A percentile compares a stretch with the other conserved stretches of the same genome.
These are phyloP conservation scores for Phorcus lineatus DNA, from an alignment of 2,888 invertebrate genomes.

Conservation along the genomic window DNA sequence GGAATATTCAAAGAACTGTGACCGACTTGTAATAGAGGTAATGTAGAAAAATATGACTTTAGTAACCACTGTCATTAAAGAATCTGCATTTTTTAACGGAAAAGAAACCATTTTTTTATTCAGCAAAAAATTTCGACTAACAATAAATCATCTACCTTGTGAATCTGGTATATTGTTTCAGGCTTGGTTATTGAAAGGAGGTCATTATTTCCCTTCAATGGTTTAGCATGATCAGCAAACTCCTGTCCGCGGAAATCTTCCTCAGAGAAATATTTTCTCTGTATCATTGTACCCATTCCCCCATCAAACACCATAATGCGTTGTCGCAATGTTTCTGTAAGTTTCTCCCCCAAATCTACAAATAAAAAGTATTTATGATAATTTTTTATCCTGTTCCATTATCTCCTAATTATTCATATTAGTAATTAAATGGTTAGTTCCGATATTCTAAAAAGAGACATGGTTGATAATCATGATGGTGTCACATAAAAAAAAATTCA, in stretches of 20 bases:
- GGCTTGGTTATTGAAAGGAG: conserved; percentile 78
- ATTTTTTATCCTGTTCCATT: neutral
- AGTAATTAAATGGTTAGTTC: too few species aligned
- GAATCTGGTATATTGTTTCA: conserved; percentile 78
- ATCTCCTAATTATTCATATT: too few species aligned
- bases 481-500: too few species aligned
- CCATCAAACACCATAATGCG: conserved; percentile 79
- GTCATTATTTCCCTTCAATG: conserved; percentile 80
- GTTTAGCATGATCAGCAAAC: conserved; percentile 76
- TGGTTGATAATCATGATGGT: too few species aligned
- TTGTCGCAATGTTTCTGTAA: conserved; percentile 63
- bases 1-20: too few species aligned
- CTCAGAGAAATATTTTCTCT: conserved; percentile 77
- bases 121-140: too few species aligned
- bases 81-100: too few species aligned
- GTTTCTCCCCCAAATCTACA: conserved; percentile 44
- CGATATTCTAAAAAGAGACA: too few species aligned
- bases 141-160: conserved; percentile 73
- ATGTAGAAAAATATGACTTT: too few species aligned
- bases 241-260: conserved; percentile 77
- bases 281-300: conserved; percentile 81
- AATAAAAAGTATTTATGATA: conserved; percentile 44
- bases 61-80: too few species aligned
- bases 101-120: too few species aligned
- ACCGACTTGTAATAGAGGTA: too few species aligned